A percentile compares a stretch with the other conserved stretches of the same genome.
phyloP scores from a whole-genome alignment of 2,113 vertebrate species.

The Rattus norvegicus region GRCr8 NC_086019.1:154105001-154105500 shows the following conservation, averaged over 20 bases:
- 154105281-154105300: background rate
- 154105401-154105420: conserved; percentile 37
- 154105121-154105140: conserved; percentile 5
- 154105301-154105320: conserved; percentile 31
- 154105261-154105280: conserved; percentile 47
- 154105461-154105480: conserved; percentile 29
- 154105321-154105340: conserved; percentile 61
- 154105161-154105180: background rate
- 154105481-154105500: background rate
- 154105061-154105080: background rate
- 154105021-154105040: background rate
- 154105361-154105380: conserved; percentile 65
- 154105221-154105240: background rate
- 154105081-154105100: background rate
- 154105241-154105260: conserved; percentile 17
- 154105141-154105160: background rate
- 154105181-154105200: background rate
- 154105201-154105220: background rate
- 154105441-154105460: background rate
- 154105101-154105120: background rate
- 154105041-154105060: background rate
- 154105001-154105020: background rate
- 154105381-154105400: conserved; percentile 65
- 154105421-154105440: conserved; percentile 54
- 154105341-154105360: conserved; percentile 57